phyloP scores from a whole-genome alignment of 2,888 invertebrate species.

The Amaurobius ferox region DNA sequence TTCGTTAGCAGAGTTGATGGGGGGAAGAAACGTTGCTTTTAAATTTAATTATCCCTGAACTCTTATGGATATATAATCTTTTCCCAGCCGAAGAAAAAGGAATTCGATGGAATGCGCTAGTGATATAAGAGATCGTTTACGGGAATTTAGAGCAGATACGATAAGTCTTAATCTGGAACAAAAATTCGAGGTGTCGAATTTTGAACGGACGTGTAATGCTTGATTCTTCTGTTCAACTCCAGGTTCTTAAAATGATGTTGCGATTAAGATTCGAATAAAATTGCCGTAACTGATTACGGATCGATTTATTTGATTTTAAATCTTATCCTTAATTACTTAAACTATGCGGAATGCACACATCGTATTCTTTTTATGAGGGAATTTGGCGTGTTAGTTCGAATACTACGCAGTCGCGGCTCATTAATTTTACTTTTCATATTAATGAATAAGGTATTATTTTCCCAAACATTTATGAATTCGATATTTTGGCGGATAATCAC shows the following conservation, averaged over 20 bases:
- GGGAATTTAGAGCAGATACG: neutral
- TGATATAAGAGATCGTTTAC: neutral
- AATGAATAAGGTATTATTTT: too few relatives aligned
- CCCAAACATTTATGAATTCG: too few relatives aligned
- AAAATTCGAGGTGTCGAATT: slow-evolving; percentile 8
- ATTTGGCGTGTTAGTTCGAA: too few relatives aligned
- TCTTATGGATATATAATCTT: slow-evolving; percentile 43
- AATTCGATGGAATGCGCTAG: neutral
- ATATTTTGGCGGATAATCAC: too few relatives aligned
- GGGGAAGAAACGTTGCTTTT: slow-evolving; percentile 47
- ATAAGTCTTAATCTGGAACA: neutral
- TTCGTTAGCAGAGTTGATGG: slow-evolving; percentile 38
- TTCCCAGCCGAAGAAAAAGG: slow-evolving; percentile 15
- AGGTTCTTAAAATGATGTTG: neutral
- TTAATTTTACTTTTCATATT: too few relatives aligned
- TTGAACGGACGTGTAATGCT: neutral
- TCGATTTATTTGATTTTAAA: too few relatives aligned
- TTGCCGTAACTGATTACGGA: too few relatives aligned
- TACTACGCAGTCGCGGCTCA: too few relatives aligned
- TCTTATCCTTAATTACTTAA: too few relatives aligned
- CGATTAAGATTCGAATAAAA: too few relatives aligned
- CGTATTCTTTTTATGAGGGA: too few relatives aligned
- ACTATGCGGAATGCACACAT: too few relatives aligned
- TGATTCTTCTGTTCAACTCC: neutral
- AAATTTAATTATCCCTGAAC: slow-evolving; percentile 66